phyloP scores from a whole-genome alignment of 1,140 invertebrate genomes.

The Lanistes nyassanus region DNA sequence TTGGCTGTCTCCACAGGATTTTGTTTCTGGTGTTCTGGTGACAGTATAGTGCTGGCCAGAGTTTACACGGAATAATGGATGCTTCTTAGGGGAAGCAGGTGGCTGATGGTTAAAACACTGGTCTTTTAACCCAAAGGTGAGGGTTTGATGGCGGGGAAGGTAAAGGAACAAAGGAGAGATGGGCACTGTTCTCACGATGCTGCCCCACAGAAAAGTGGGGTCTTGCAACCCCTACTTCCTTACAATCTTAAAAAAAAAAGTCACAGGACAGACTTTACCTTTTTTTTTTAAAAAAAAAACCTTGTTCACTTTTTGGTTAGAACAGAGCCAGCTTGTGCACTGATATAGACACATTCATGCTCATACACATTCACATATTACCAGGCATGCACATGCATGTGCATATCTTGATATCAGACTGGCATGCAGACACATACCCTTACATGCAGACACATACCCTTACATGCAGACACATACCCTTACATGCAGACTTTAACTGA shows the following conservation, averaged over 20 bases:
- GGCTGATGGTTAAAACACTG: too few relatives aligned
- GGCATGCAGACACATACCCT: too few relatives aligned
- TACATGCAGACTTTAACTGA: too few relatives aligned
- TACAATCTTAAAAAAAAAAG: background rate
- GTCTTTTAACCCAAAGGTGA: too few relatives aligned
- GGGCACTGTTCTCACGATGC: too few relatives aligned
- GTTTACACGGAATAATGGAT: background rate
- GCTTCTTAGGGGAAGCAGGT: background rate
- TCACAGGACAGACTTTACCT: background rate
- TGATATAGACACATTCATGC: constrained; percentile 2
- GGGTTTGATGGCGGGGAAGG: background rate
- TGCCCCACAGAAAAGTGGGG: too few relatives aligned
- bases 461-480: too few relatives aligned
- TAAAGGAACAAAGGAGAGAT: too few relatives aligned
- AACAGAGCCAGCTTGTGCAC: background rate
- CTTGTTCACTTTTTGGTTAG: background rate
- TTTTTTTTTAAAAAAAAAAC: background rate
- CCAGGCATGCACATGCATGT: too few relatives aligned
- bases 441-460: too few relatives aligned
- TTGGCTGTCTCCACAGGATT: background rate
- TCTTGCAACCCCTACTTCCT: background rate
- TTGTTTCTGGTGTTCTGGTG: background rate
- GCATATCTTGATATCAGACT: too few relatives aligned
- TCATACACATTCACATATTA: too few relatives aligned
- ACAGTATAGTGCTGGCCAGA: background rate